Evolutionary conservation across 2,797 vertebrate species (phyloP).

Genomic region (Orientallactaga sibirica): DNA sequence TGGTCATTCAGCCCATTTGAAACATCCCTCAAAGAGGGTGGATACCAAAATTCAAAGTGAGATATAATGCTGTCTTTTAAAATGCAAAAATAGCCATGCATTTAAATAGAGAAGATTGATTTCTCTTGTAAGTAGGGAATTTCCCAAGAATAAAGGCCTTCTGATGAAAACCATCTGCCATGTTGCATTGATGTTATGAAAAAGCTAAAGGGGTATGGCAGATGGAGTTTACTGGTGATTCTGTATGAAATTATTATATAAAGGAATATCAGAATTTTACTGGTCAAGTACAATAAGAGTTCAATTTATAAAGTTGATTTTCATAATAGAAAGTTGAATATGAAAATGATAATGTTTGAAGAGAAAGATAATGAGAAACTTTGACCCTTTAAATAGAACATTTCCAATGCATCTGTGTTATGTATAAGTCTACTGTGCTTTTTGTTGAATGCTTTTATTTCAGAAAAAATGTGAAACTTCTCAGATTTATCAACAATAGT

Average conservation of each 20-base stretch:
- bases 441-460: constrained; percentile 37
- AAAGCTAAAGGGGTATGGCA: constrained; percentile 15
- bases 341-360: neutral
- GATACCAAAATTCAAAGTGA: constrained; percentile 18
- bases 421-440: constrained; percentile 19
- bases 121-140: neutral
- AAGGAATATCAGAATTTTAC: neutral
- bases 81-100: neutral
- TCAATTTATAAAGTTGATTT: constrained; percentile 24
- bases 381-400: constrained; percentile 11
- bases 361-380: constrained; percentile 14
- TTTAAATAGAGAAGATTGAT: neutral
- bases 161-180: neutral
- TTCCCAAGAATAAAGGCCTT: neutral
- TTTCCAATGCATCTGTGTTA: neutral
- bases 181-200: neutral
- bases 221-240: neutral
- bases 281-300: constrained; percentile 13
- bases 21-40: neutral
- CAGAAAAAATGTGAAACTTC: neutral
- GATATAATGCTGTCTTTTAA: neutral
- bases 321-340: neutral
- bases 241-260: neutral
- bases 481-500: neutral
- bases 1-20: neutral